A percentile compares a stretch with the other conserved stretches of the same genome.
These are phyloP conservation scores for Nanger granti DNA, from an alignment of 2,113 vertebrate species.

Conservation along the genomic window DNA sequence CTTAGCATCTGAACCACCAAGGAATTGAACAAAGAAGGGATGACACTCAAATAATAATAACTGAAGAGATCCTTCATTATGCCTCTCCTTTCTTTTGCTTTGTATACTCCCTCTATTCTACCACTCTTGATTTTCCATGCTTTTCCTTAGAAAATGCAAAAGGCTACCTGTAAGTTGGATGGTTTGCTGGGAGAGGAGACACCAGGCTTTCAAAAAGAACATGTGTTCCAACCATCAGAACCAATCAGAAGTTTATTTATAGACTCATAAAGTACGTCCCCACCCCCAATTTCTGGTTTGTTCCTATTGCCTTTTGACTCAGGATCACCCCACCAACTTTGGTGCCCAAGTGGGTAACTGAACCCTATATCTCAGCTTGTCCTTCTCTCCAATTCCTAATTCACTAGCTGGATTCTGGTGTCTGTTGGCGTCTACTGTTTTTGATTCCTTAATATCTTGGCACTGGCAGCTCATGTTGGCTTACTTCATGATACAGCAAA, in stretches of 20 bases:
- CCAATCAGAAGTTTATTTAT: neutral
- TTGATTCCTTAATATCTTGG: neutral
- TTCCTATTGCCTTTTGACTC: neutral
- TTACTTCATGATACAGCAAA: neutral
- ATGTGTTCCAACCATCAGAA: neutral
- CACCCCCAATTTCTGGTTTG: neutral
- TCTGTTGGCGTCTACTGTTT: neutral
- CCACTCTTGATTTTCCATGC: neutral
- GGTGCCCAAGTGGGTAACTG: neutral
- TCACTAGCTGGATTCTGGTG: neutral
- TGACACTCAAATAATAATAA: neutral
- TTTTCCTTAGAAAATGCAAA: neutral
- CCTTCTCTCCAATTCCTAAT: neutral
- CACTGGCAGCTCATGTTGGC: neutral
- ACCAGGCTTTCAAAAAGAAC: neutral
- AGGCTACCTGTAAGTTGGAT: neutral
- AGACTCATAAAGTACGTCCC: neutral
- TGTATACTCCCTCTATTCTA: neutral
- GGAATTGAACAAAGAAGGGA: neutral
- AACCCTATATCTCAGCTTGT: neutral
- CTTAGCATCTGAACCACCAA: neutral
- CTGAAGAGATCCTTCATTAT: neutral
- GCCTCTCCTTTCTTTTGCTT: neutral
- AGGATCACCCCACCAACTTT: neutral
- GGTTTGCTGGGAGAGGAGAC: neutral